Conservation (phyloP, 2,797 vertebrate species). For the Paguma larvata region DNA sequence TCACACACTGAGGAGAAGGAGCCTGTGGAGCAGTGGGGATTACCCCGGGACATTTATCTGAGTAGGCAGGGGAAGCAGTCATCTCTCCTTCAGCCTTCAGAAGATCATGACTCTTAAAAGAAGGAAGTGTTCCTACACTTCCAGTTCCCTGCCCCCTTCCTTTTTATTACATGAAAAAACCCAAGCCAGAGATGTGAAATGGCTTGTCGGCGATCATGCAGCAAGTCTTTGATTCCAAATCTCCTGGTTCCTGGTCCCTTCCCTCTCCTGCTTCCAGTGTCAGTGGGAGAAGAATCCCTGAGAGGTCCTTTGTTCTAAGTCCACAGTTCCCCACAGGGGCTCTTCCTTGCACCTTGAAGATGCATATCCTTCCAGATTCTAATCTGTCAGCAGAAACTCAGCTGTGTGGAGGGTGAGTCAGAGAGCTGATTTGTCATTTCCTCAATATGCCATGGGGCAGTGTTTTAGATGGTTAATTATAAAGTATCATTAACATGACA, state of each 20-base stretch:
- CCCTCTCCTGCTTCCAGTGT: not conserved
- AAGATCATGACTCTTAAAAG: not conserved
- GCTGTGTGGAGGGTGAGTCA: not conserved
- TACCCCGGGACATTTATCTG: not conserved
- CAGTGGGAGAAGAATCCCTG: not conserved
- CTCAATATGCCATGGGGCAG: not conserved
- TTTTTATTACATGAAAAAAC: not conserved
- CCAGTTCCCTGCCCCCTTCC: not conserved
- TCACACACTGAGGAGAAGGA: not conserved
- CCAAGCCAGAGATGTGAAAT: not conserved
- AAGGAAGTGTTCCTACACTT: not conserved
- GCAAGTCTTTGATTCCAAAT: not conserved
- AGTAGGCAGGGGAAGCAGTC: not conserved
- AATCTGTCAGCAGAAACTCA: not conserved
- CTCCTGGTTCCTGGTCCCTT: not conserved
- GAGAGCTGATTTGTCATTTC: conserved; percentile 42
- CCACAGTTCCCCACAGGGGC: not conserved
- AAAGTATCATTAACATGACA: not conserved
- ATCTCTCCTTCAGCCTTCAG: not conserved
- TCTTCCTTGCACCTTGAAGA: not conserved
- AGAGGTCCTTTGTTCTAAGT: not conserved
- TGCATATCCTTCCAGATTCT: not conserved
- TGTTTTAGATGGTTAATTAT: not conserved
- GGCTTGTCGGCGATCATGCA: not conserved
- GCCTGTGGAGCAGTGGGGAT: not conserved